Evolutionary conservation across 1,140 invertebrate species (phyloP), one percentile per base, ranked within the genome.

Genomic region (Philopotamus ludificatus): DNA sequence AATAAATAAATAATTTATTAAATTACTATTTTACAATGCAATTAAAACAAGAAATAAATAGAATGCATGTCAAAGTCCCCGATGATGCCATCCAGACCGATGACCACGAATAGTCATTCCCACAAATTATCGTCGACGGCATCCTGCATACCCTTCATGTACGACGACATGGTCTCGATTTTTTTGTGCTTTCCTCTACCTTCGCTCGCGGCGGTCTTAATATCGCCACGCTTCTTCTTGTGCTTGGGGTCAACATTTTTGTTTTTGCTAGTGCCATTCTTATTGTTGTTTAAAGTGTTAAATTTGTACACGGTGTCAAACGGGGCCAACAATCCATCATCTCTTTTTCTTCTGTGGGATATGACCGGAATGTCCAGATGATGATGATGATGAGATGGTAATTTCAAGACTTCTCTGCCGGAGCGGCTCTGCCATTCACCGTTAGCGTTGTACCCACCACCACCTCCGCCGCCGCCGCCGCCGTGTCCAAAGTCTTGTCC

Each of bases 61-160:
- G 7, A 25, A 22, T 22, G 8, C 8, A 15, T 22, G 23, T 23
- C 58, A 58, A 62, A 58, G 9, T 66, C 71, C 39, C 77, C 73
- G 23, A 80, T 71, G 45, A 74, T 77, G 2, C 75, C 75, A 65
- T 80, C 79, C 9, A 80, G 73, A 39, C 76, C 76, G 73, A 77
- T 71, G 18, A 79, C 61, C 67, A 77, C 77, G 74, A 73, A 80
- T 79, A 79, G 77, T 79, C 77, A 79, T 75, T 77, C 69, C 77
- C 77, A 80, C 4, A 75, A 74, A 73, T 79, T 77, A 16, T 79
- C 75, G 0, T 79, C 76, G 1, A 79, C 53, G 0, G 72, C 74
- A 18, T 77, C 74, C 53, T 72, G 75, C 1, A 77, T 69, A 15
- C 64, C 64, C 21, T 66, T 34, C 26, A 68, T 45, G 71, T 73